phyloP scores from a whole-genome alignment of 2,797 vertebrate species.

The Melanotaenia trifasciata region DNA sequence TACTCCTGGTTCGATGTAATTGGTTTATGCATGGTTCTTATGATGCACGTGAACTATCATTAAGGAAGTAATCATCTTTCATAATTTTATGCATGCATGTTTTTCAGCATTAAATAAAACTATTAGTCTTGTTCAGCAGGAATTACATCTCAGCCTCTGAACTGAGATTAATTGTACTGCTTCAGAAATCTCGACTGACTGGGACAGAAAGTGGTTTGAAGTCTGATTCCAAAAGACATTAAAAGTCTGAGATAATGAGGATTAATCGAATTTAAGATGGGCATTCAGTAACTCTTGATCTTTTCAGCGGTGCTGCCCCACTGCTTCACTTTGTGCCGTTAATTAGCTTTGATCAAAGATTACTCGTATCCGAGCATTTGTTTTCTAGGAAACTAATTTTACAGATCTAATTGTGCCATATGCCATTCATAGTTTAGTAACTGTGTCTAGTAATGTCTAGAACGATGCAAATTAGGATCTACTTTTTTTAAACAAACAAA shows the following conservation, averaged over 20 bases:
- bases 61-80: slow-evolving; percentile 37
- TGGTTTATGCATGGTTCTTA: slow-evolving; percentile 30
- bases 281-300: background rate
- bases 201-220: background rate
- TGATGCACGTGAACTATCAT: slow-evolving; percentile 35
- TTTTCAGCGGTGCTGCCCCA: background rate
- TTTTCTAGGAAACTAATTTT: slow-evolving; percentile 8
- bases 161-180: slow-evolving; percentile 8
- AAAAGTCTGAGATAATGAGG: slow-evolving; percentile 5
- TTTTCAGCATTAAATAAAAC: slow-evolving; percentile 14
- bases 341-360: slow-evolving; percentile 22
- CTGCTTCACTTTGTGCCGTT: slow-evolving; percentile 19
- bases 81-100: slow-evolving; percentile 10
- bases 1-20: slow-evolving; percentile 22
- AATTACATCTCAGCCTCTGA: slow-evolving; percentile 1
- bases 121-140: slow-evolving; percentile 4
- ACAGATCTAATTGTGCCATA: background rate
- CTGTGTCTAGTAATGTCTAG: background rate
- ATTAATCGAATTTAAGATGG: background rate
- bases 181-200: background rate
- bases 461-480: background rate
- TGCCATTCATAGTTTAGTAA: background rate
- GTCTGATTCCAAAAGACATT: background rate
- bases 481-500: background rate
- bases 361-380: slow-evolving; percentile 17